Base-by-base conservation (phyloP, 1,140 invertebrate genomes). In the Schlechtendalia chinensis region DNA sequence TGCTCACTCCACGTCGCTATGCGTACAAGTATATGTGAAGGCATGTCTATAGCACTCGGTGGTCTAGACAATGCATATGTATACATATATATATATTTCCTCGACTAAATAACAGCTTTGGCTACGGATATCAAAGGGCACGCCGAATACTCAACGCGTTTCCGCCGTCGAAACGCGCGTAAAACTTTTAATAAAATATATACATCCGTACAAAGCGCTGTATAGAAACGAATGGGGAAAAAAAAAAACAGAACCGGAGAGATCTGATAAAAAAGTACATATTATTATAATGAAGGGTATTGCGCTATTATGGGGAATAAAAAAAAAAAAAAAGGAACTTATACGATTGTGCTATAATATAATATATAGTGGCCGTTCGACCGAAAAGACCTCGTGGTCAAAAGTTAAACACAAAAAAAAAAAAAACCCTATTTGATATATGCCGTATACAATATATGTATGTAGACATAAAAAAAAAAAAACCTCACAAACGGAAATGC, bases 111-210 rank as follows among this genome's bases (percentile, higher is more conserved):
- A 54, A 59, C 16, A 59, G 72, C 54, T 39, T 59, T 50, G n/a
- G 32, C 32, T 39, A 3, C 22, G 29, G 29, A 77, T 54, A 77
- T 77, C 72, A 77, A 77, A 77, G 72, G 14, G 32, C 56, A 53
- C 24, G 27, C 58, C 17, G 54, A 58, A 29, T 24, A n/a, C n/a
- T n/a, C n/a, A n/a, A n/a, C n/a, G 17, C 24, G 27, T 67, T 67
- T 22, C 65, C 24, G 50, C 72, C 72, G 54, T 39, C 72, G 45
- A 77, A 77, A 77, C 59, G 56, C 32, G 54, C 72, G 72, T 58
- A 77, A 77, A 77, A 77, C 53, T 77, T 77, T 77, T 77, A 77
- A 59, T 77, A 77, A 77, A 77, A 77, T 77, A 59, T 77, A 59
- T 58, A 77, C 56, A 77, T 58, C 59, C 29, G 22, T 77, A 77